Base-by-base conservation (phyloP, 2,113 vertebrate genomes). In the Orientallactaga bullata region DNA sequence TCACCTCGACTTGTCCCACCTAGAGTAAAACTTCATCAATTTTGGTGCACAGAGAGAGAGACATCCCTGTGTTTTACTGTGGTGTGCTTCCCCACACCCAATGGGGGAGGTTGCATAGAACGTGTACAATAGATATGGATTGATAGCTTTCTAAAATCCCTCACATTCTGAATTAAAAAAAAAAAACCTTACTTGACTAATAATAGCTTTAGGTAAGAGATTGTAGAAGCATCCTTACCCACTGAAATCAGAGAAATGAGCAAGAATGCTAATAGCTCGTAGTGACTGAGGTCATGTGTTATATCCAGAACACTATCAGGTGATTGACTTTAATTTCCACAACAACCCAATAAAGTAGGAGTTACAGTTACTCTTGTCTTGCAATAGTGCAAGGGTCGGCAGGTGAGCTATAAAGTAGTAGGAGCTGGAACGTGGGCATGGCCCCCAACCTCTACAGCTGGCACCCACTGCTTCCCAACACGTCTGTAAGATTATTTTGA, bases 131-230 rank as follows among this genome's bases (percentile, higher is more conserved):
- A 72, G 16, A 32, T 23, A 71, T 3, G 10, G 18, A 18, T 20
- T 47, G 2, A 11, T 58, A 13, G 20, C 35, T 51, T 85, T 84
- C 87, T 83, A 89, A 87, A 90, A 37, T 58, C 16, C 39, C 37
- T 61, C 13, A 55, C 26, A 37, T 69, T 88, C 30, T 79, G 39
- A 92, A 88, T 86, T 92, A 82, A 47, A 47, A 47, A 47, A 47
- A 47, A 47, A 47, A 47, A 39, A 65, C n/a, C 20, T 82, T 0
- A 65, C 4, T 73, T 88, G 35, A 37, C 42, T 60, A 47, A 23
- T 10, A 93, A 88, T 37, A 88, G 68, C 66, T 86, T 72, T 55
- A 77, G 15, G 15, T 73, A 69, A 92, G 39, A 90, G 20, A 69
- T 32, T 35, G 2, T 13, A 30, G 51, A 80, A 39, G 11, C 58